Evolutionary conservation across 2,113 vertebrate species (phyloP).

Genomic region (Anoplopoma fimbria): DNA sequence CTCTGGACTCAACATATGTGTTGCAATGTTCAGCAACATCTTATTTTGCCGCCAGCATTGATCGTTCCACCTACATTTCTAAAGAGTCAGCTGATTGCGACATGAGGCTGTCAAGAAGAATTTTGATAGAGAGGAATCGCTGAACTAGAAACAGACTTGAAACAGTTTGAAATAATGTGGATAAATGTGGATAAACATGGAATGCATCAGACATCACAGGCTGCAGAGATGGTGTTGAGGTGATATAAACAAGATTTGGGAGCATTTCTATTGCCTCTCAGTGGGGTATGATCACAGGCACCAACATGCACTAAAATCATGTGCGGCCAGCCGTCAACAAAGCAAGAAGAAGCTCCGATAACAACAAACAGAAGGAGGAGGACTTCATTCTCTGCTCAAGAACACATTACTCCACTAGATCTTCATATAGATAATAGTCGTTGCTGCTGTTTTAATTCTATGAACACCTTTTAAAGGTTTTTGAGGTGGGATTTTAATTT

Average conservation of each 20-base stretch:
- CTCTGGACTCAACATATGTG: neutral
- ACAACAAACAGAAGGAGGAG: too few relatives aligned
- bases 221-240: neutral
- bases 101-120: neutral
- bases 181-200: neutral
- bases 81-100: neutral
- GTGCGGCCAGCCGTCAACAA: too few relatives aligned
- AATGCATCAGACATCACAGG: neutral
- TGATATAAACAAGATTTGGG: neutral
- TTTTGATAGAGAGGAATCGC: neutral
- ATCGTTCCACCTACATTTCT: neutral
- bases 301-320: too few relatives aligned
- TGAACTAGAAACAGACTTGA: neutral
- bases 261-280: neutral
- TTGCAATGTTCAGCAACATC: neutral
- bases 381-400: too few relatives aligned
- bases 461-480: neutral
- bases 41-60: neutral
- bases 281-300: too few relatives aligned
- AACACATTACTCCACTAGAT: too few relatives aligned
- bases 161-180: neutral
- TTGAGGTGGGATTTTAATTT: neutral
- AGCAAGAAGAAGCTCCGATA: too few relatives aligned
- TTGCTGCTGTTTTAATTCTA: neutral
- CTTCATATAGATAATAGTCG: too few relatives aligned